Conservation (phyloP, 2,113 vertebrate genomes). For the Ptychochromis oligacanthus region DNA sequence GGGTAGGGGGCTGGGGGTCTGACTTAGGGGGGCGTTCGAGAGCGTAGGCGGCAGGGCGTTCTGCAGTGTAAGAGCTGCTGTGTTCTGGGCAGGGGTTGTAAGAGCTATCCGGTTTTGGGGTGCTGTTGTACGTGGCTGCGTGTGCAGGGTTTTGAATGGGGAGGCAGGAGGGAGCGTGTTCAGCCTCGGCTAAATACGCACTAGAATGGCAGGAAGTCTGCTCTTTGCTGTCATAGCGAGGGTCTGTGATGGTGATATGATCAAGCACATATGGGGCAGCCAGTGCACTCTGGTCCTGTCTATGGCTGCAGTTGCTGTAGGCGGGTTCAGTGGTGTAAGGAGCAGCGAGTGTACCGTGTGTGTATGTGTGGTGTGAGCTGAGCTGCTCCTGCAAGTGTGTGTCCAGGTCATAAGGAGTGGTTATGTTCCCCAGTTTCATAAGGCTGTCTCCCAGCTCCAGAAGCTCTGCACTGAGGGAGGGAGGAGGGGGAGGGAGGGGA, state of each 20-base stretch:
- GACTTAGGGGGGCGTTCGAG: slow-evolving; percentile 29
- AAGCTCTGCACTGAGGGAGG: slow-evolving; percentile 88
- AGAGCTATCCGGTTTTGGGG: slow-evolving; percentile 47
- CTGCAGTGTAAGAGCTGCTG: slow-evolving; percentile 53
- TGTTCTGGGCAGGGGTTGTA: slow-evolving; percentile 51
- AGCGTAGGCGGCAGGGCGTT: slow-evolving; percentile 39
- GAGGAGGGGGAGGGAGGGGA: slow-evolving; percentile 78
- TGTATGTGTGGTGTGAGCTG: slow-evolving; percentile 53
- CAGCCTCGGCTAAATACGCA: slow-evolving; percentile 50
- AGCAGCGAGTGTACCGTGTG: slow-evolving; percentile 27
- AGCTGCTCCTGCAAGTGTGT: slow-evolving; percentile 54
- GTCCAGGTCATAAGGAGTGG: slow-evolving; percentile 81
- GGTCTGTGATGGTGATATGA: slow-evolving; percentile 53
- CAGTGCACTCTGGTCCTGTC: slow-evolving; percentile 44
- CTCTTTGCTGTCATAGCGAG: slow-evolving; percentile 47
- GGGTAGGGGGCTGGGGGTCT: slow-evolving; percentile 57
- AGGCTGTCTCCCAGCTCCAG: slow-evolving; percentile 90
- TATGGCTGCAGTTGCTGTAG: slow-evolving; percentile 57
- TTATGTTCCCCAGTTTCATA: slow-evolving; percentile 85
- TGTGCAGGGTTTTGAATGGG: slow-evolving; percentile 18
- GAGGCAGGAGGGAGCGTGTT: slow-evolving; percentile 46
- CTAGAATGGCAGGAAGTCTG: slow-evolving; percentile 48
- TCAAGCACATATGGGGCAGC: slow-evolving; percentile 34
- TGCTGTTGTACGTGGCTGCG: slow-evolving; percentile 12
- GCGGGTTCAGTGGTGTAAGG: slow-evolving; percentile 48